Evolutionary conservation across 2,113 vertebrate species (phyloP).

Genomic region (Lipophrys pholis): DNA sequence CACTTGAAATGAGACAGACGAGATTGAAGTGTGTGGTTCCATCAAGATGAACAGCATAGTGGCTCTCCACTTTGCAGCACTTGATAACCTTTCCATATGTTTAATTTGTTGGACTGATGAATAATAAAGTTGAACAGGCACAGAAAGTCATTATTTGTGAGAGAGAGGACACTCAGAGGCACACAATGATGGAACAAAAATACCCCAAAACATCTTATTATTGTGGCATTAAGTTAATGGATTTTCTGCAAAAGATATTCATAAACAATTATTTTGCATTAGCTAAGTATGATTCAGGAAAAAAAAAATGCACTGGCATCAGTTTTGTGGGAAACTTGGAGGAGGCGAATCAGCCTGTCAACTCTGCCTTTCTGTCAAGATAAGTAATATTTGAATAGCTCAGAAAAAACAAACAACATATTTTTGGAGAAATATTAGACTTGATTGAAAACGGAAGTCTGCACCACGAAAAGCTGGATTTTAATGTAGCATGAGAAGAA

Average conservation of each 20-base stretch:
- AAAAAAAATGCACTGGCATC: not conserved
- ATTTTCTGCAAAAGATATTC: not conserved
- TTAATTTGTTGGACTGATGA: conserved; percentile 25
- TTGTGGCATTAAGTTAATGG: not conserved
- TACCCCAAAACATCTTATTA: conserved; percentile 1
- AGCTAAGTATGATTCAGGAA: not conserved
- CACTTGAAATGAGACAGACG: conserved; percentile 34
- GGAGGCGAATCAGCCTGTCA: conserved; percentile 7
- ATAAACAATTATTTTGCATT: conserved; percentile 7
- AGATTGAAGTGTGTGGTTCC: conserved; percentile 36
- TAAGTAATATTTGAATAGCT: conserved; percentile 15
- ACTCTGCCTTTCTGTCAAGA: conserved; percentile 4
- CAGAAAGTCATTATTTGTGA: conserved; percentile 5
- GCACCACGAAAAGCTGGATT: not conserved
- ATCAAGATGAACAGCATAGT: conserved; percentile 36
- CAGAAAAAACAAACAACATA: not conserved
- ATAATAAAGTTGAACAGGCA: conserved; percentile 6
- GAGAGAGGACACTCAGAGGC: conserved; percentile 2
- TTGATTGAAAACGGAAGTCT: not conserved
- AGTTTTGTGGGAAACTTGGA: not conserved
- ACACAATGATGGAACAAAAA: not conserved
- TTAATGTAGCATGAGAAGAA: conserved; percentile 20
- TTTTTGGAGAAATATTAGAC: conserved; percentile 1
- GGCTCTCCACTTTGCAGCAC: conserved; percentile 14
- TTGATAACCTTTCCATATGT: conserved; percentile 28